These are phyloP conservation scores for Agrochola lota DNA, from an alignment of 2,888 invertebrate genomes.

Conservation along the genomic window DNA sequence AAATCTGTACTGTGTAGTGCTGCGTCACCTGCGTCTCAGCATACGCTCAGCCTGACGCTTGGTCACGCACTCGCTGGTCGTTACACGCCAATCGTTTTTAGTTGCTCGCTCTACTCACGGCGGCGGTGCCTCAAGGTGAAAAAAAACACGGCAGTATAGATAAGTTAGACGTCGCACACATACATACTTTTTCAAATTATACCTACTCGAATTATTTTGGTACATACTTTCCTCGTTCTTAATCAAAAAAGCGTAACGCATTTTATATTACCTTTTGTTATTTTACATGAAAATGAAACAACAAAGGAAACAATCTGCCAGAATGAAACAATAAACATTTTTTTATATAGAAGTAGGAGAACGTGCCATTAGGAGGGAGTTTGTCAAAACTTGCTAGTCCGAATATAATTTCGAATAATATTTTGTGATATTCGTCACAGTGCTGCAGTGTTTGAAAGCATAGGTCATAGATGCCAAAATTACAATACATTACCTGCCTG, in stretches of 20 bases:
- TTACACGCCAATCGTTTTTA: neutral
- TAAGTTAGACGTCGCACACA: neutral
- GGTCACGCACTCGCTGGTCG: neutral
- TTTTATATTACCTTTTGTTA: no score
- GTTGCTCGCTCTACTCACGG: neutral
- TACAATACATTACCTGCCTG: neutral
- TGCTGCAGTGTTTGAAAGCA: neutral
- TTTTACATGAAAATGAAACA: conserved; percentile 42
- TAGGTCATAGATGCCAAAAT: neutral
- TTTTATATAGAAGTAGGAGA: conserved; percentile 30
- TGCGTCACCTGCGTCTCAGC: no score
- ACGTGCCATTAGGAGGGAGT: conserved; percentile 9
- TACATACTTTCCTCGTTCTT: conserved; percentile 20
- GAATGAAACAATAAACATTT: conserved; percentile 43
- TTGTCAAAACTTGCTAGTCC: neutral
- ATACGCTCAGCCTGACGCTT: neutral
- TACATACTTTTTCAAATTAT: neutral
- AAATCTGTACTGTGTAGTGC: no score
- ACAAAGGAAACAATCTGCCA: conserved; percentile 49
- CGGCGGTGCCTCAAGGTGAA: neutral
- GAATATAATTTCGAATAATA: conserved; percentile 5
- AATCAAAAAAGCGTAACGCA: conserved; percentile 26
- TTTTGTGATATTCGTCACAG: neutral
- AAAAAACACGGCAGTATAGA: neutral
- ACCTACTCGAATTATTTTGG: conserved; percentile 8